phyloP scores from a whole-genome alignment of 92 coral and sea anemone genomes.

The Paramuricea clavata region DNA sequence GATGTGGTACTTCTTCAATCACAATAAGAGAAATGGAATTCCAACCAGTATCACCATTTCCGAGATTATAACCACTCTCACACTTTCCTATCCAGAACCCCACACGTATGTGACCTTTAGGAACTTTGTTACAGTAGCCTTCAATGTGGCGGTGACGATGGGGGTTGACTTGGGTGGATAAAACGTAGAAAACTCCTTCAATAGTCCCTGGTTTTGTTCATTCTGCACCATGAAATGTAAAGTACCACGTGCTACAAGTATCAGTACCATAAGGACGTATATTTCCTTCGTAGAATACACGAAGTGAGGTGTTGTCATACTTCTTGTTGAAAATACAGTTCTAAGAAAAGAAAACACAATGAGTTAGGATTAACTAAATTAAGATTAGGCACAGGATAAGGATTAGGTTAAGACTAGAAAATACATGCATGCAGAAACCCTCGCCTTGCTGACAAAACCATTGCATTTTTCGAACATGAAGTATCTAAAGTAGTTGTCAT shows the following conservation, averaged over 20 bases:
- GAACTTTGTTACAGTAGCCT: constrained; percentile 36
- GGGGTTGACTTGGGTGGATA: not conserved
- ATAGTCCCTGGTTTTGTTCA: constrained; percentile 25
- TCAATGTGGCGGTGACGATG: constrained; percentile 45
- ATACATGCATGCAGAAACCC: too few relatives aligned
- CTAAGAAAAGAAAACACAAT: too few relatives aligned
- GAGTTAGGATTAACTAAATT: too few relatives aligned
- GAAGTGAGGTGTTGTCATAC: constrained; percentile 27
- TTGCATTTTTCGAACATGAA: too few relatives aligned
- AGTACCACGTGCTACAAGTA: constrained; percentile 24
- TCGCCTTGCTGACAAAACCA: too few relatives aligned
- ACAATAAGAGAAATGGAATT: constrained; percentile 38
- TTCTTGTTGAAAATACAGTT: constrained; percentile 32
- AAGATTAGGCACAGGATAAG: too few relatives aligned
- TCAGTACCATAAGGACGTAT: constrained; percentile 1
- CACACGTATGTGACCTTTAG: constrained; percentile 40
- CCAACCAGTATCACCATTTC: constrained; percentile 48
- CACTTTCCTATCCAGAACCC: constrained; percentile 55
- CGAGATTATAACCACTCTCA: not conserved
- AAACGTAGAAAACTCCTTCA: constrained; percentile 21
- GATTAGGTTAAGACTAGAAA: too few relatives aligned
- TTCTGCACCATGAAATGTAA: constrained; percentile 26
- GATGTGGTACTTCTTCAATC: constrained; percentile 51
- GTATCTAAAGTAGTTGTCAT: too few relatives aligned
- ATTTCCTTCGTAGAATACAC: constrained; percentile 34